Base-by-base conservation (phyloP, 2,113 vertebrate genomes). In the Oceanites oceanicus region DNA sequence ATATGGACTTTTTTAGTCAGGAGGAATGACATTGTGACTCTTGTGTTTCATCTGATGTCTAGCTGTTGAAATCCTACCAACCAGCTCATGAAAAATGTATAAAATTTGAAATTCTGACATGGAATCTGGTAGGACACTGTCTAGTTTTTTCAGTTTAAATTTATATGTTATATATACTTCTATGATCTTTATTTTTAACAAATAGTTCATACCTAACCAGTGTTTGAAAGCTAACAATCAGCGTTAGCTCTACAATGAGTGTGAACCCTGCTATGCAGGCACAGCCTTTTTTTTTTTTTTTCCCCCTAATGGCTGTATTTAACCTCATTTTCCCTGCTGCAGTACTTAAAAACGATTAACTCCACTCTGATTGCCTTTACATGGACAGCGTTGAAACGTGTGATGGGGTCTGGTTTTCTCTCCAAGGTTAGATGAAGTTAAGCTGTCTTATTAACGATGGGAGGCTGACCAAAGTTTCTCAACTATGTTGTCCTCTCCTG, bases 351-450 rank as follows among this genome's bases (percentile, higher is more conserved):
- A 68, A 21, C 1, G 1, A 32, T 61, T 65, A 49, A 80, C 21
- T 91, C 27, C 38, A 4, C 50, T 70, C 67, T 68, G 15, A 2
- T 15, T 76, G 44, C 27, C 26, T 91, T 86, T 53, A 27, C 27
- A 3, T 13, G 40, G 55, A 13, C 27, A 36, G 32, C 7, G 15
- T 65, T 73, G 42, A 73, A 88, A 70, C 0, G 0, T 15, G 30
- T 49, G 67, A 47, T 45, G 40, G 50, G 62, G 18, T 30, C 36
- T n/a, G 15, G 3, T 67, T 91, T 92, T 81, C 59, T 74, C 38
- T 77, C 42, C 22, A 38, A 38, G 44, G 52, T 52, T 84, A 38
- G 74, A 50, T 63, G 27, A 80, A 66, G 3, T 58, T 11, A 77
- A 81, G 16, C 27, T 0, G 12, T 65, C 65, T 77, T 84, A 40